A percentile compares a stretch with the other conserved stretches of the same genome.
These are phyloP conservation scores for Bombus affinis DNA, from an alignment of 1,140 invertebrate genomes.

Conservation along the genomic window DNA sequence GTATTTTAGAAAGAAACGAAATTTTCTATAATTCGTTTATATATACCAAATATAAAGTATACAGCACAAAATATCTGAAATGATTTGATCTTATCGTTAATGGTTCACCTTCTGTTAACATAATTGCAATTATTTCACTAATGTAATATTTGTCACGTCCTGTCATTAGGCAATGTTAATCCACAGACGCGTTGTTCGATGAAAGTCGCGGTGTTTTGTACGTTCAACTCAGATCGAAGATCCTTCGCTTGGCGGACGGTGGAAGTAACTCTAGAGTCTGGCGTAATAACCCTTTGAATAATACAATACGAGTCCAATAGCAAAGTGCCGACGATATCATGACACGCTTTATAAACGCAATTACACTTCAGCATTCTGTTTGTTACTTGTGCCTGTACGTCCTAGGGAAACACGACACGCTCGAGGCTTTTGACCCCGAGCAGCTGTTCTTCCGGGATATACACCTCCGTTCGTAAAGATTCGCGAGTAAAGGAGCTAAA, in stretches of 20 bases:
- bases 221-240: neutral
- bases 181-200: neutral
- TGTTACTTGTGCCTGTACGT: neutral
- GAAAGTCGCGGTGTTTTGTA: neutral
- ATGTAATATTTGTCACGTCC: neutral
- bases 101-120: too few species aligned
- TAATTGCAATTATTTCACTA: too few species aligned
- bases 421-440: neutral
- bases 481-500: neutral
- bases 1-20: too few species aligned
- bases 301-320: neutral
- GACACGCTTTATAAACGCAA: constrained; percentile 11
- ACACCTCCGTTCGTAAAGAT: neutral
- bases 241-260: neutral
- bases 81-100: too few species aligned
- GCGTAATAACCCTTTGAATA: constrained; percentile 26
- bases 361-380: constrained; percentile 14
- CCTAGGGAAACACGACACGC: neutral
- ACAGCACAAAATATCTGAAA: too few species aligned
- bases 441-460: neutral
- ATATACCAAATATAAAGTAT: too few species aligned
- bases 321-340: neutral
- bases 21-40: too few species aligned
- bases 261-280: neutral
- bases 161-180: neutral